Conservation (phyloP, 2,888 invertebrate species). For the Gisinianus flammeolus region DNA sequence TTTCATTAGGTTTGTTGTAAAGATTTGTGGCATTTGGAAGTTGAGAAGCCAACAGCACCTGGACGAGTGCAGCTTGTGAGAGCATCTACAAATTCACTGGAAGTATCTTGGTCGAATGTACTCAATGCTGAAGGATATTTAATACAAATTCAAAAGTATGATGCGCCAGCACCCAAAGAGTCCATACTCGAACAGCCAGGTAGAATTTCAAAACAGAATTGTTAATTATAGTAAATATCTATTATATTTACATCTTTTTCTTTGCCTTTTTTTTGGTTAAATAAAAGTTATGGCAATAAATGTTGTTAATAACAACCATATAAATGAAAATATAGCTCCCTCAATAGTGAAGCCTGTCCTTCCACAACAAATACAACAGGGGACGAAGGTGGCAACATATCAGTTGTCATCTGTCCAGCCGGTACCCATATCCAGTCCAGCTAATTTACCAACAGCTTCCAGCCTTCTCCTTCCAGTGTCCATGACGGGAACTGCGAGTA, state of each 20-base stretch:
- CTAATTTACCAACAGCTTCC: constrained; percentile 54
- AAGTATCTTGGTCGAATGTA: constrained; percentile 91
- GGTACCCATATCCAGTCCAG: constrained; percentile 46
- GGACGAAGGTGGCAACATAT: no score
- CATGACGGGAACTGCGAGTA: constrained; percentile 51
- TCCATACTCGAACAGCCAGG: no score
- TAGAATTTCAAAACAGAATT: no score
- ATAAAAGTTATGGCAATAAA: no score
- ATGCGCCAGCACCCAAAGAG: constrained; percentile 65
- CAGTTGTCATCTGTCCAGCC: constrained; percentile 59
- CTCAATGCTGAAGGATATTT: constrained; percentile 92
- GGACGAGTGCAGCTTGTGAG: constrained; percentile 91
- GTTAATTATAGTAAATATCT: no score
- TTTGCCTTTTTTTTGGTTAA: no score
- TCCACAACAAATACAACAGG: no score
- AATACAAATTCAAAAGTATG: constrained; percentile 80
- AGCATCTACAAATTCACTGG: constrained; percentile 91
- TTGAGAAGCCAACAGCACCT: constrained; percentile 88
- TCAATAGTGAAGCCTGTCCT: no score
- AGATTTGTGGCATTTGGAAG: constrained; percentile 93
- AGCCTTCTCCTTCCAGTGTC: constrained; percentile 54
- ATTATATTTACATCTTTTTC: no score
- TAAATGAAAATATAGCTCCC: no score
- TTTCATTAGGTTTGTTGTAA: constrained; percentile 93
- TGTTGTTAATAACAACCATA: no score